These are phyloP conservation scores for Sebastolobus altivelis DNA, from an alignment of 2,797 vertebrate species.

Conservation along the genomic window DNA sequence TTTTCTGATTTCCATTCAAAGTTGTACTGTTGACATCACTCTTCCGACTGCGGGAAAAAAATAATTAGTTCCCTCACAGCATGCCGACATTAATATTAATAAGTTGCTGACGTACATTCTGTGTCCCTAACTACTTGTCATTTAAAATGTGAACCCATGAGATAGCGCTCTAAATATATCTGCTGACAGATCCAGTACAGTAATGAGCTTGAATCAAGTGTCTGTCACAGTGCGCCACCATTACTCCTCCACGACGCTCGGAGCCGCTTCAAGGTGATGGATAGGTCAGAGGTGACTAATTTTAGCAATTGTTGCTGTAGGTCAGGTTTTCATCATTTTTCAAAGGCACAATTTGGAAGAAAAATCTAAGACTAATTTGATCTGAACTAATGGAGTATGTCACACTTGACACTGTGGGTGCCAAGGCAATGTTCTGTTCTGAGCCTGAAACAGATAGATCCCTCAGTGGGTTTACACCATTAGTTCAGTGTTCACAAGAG, in stretches of 20 bases:
- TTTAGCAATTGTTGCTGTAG: conserved; percentile 72
- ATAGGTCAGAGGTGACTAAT: conserved; percentile 80
- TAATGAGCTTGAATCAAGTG: conserved; percentile 84
- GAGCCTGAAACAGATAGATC: conserved; percentile 1
- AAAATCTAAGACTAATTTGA: conserved; percentile 70
- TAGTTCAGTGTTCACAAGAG: conserved; percentile 20
- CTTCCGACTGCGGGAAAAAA: conserved; percentile 66
- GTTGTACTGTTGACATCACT: conserved; percentile 73
- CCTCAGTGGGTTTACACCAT: conserved; percentile 18
- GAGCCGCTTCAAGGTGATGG: conserved; percentile 66
- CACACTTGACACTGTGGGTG: conserved; percentile 31
- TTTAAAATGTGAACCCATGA: conserved; percentile 78
- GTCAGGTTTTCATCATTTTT: conserved; percentile 67
- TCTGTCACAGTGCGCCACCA: conserved; percentile 70
- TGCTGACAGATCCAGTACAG: conserved; percentile 75
- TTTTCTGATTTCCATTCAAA: conserved; percentile 67
- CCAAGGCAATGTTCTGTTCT: conserved; percentile 14
- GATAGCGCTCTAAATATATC: conserved; percentile 79
- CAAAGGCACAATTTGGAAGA: conserved; percentile 70
- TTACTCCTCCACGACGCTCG: conserved; percentile 60
- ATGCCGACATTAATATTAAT: conserved; percentile 82
- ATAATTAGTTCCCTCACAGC: conserved; percentile 84
- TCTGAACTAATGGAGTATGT: conserved; percentile 59
- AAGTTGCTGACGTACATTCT: conserved; percentile 70
- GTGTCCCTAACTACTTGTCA: conserved; percentile 79